Evolutionary conservation across 2,113 vertebrate genomes (phyloP), one percentile per base, ranked within the genome.

Genomic region (Cnemophilus loriae): DNA sequence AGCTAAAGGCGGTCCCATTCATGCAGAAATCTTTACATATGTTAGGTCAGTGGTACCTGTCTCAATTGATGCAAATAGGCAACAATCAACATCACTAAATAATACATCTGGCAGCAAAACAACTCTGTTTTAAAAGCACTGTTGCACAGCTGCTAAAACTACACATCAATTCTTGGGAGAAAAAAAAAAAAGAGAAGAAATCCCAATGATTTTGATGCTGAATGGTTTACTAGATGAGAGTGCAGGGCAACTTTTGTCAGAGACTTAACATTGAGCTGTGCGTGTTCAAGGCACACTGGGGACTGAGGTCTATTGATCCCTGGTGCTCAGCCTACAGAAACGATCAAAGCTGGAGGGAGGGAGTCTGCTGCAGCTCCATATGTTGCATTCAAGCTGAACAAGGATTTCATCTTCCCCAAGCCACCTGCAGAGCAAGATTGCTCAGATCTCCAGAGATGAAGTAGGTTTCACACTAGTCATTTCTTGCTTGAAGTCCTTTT

Each of bases 361-460:
- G 76, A 89, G 44, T 32, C 76, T 87, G 56, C 80, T 79, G 76
- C 71, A 78, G 16, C 56, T 86, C 67, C 65, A 5, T 84, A 33
- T 68, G 65, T 69, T 91, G 53, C 41, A 27, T 79, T 89, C 30
- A 71, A 70, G 32, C 41, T 85, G 77, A 94, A 75, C 74, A 69
- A 76, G 70, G 57, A 68, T 96, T 95, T 95, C n/a, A 6, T 76
- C 87, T 76, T 85, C 44, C 49, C n/a, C 4, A 7, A 69, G 85
- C 59, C 87, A 74, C 94, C 84, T 89, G 80, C 64, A 52, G 86
- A 87, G 93, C 41, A 64, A 91, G 89, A 96, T 84, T 95, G 70
- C 74, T 89, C 84, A 79, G 61, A 49, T 95, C 77, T 89, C 69
- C 41, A 53, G 91, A 94, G 87, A 69, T 84, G 41, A 93, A 91